Percentiles rank a stretch among this genome's conserved stretches.
Evolutionary conservation across 1,140 invertebrate species (phyloP).

Genomic region (Hycleus cichorii): DNA sequence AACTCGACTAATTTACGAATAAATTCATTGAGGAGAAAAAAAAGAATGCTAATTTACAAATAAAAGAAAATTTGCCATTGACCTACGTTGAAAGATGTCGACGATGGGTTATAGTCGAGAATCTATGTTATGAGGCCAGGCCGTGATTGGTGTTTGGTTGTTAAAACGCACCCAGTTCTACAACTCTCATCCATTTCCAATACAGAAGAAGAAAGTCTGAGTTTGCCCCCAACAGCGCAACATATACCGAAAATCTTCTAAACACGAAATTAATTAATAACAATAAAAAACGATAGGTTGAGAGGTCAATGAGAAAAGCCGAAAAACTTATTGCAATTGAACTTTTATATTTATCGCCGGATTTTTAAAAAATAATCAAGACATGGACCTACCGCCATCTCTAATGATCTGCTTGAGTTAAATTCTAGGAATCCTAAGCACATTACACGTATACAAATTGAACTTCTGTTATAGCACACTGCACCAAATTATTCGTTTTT

Average conservation of each 20-base stretch:
- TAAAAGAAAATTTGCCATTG: slow-evolving; percentile 14
- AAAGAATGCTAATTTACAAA: slow-evolving; percentile 3
- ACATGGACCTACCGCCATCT: too few species aligned
- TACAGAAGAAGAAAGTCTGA: too few species aligned
- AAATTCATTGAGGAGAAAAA: not conserved
- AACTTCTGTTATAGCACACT: not conserved
- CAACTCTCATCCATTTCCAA: not conserved
- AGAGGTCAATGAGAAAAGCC: too few species aligned
- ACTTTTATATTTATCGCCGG: too few species aligned
- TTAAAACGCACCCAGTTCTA: slow-evolving; percentile 2
- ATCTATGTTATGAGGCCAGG: slow-evolving; percentile 13
- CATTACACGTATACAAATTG: not conserved
- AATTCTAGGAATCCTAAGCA: too few species aligned
- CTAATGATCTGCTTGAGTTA: too few species aligned
- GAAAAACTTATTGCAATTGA: too few species aligned
- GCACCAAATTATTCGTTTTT: not conserved
- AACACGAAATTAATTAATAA: too few species aligned
- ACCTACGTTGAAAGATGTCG: slow-evolving; percentile 6
- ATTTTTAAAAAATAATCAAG: too few species aligned
- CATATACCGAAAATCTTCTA: too few species aligned
- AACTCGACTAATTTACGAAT: slow-evolving; percentile 2
- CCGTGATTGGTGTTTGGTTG: slow-evolving; percentile 6
- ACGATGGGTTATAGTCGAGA: slow-evolving; percentile 9
- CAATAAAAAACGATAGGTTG: too few species aligned
- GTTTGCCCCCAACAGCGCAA: too few species aligned